These are phyloP conservation scores for Anarhynchus alexandrinus DNA, from an alignment of 2,113 vertebrate genomes.

Conservation along the genomic window DNA sequence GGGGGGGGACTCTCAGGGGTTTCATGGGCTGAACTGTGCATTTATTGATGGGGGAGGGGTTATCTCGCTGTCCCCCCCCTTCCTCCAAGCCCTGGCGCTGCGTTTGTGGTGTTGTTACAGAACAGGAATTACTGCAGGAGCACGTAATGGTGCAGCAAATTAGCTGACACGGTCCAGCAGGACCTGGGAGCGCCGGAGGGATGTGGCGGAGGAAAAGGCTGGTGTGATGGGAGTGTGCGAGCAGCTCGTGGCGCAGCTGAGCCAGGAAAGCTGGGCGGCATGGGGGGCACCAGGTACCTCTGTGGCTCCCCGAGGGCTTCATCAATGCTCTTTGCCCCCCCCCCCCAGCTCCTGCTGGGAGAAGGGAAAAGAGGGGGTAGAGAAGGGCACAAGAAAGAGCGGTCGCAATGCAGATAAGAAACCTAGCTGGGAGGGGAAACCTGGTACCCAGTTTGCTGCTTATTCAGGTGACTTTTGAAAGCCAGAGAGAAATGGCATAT, in stretches of 20 bases:
- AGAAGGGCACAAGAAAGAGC: not conserved
- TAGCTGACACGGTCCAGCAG: not conserved
- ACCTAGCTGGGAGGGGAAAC: not conserved
- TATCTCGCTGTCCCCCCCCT: not conserved
- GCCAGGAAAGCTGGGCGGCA: not conserved
- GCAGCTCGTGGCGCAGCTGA: fast-evolving
- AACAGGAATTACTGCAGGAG: not conserved
- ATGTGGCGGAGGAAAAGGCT: not conserved
- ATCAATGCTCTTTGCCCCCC: fast-evolving
- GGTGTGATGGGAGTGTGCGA: not conserved
- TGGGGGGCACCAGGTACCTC: not conserved
- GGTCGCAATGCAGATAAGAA: fast-evolving
- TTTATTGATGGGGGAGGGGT: not conserved
- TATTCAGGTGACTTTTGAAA: not conserved
- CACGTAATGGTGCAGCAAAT: not conserved
- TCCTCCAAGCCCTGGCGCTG: not conserved
- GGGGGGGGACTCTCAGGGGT: no score
- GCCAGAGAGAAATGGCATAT: fast-evolving
- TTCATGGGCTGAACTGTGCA: not conserved
- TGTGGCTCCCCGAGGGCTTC: not conserved
- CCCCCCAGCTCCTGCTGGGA: not conserved
- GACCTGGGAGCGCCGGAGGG: not conserved
- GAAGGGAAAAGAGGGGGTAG: not conserved
- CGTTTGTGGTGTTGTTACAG: not conserved
- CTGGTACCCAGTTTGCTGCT: not conserved